Evolutionary conservation across 1,140 invertebrate genomes (phyloP), one percentile per base, ranked within the genome.

Genomic region (Orchestia grillus): DNA sequence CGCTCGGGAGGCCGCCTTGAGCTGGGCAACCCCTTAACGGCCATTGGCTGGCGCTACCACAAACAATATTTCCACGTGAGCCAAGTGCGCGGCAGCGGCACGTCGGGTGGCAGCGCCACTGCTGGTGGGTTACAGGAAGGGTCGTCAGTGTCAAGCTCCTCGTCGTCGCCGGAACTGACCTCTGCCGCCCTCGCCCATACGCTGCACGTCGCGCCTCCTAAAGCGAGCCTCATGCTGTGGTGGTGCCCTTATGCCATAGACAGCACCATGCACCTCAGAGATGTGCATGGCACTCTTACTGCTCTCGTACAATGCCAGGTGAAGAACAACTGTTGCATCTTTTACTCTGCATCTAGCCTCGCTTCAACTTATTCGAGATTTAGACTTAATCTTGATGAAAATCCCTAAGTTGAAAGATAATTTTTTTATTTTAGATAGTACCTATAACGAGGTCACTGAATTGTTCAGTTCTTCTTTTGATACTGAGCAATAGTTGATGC

Each of bases 211-310:
- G 92, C 92, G 3, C 92, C 92, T 77, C 90, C 96, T 57, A 97
- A 97, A 77, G 96, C 95, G n/a, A 96, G 96, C 40, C 96, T 96
- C 77, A 90, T 96, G 62, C 87, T 97, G 3, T 97, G 96, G 96
- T 97, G 96, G 96, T 96, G 96, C 47, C 96, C 96, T 36, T 97
- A 96, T 96, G 96, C 96, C 44, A 96, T 96, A 40, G 96, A 97
- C 92, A 96, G 96, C 88, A 94, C 96, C 43, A 97, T 96, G 96
- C 96, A 97, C 92, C 96, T 97, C 23, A 95, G 96, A 28, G 96
- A 97, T 44, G 96, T 96, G 40, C 96, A 97, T 96, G 96, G 96
- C 42, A 96, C 96, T 19, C 96, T 97, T 36, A 97, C 96, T 44
- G 96, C 96, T 28, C 96, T 96, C 91, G 96, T 96, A 28, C 97